phyloP scores from a whole-genome alignment of 2,797 vertebrate genomes.

The Carduelis carduelis region DNA sequence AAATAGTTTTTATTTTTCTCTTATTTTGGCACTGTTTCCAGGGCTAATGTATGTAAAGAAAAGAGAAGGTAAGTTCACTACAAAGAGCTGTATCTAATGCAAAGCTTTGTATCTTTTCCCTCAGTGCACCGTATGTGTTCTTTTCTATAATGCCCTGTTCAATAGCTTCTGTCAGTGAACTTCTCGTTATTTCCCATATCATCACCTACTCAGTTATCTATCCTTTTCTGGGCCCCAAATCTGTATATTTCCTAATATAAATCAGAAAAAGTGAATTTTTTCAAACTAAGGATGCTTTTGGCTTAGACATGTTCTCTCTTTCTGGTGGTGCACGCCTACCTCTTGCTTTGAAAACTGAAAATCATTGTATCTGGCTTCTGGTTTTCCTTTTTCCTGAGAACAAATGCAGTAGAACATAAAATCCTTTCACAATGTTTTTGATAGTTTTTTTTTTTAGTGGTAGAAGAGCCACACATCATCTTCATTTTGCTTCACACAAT shows the following conservation, averaged over 20 bases:
- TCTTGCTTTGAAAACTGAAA: not conserved
- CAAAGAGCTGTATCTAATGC: not conserved
- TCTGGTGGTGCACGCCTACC: not conserved
- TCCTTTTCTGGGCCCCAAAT: not conserved
- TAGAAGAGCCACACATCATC: not conserved
- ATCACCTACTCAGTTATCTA: not conserved
- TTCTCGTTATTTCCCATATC: not conserved
- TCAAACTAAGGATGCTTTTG: not conserved
- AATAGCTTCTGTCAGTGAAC: not conserved
- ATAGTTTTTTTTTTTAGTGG: not conserved
- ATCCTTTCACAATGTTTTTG: not conserved
- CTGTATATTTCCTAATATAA: not conserved
- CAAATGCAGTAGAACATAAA: not conserved
- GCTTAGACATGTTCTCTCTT: not conserved
- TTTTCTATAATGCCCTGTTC: not conserved
- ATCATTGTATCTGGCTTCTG: not conserved
- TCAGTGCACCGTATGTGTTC: rapidly evolving
- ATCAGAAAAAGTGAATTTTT: not conserved
- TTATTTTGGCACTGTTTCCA: not conserved
- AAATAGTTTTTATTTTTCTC: not conserved
- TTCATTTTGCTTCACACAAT: not conserved
- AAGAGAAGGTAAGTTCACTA: not conserved
- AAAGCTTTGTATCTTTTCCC: not conserved
- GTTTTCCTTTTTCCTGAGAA: not conserved
- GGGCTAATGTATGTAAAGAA: not conserved